Evolutionary conservation across 2,888 invertebrate species (phyloP).

Genomic region (Lucinisca nassula): DNA sequence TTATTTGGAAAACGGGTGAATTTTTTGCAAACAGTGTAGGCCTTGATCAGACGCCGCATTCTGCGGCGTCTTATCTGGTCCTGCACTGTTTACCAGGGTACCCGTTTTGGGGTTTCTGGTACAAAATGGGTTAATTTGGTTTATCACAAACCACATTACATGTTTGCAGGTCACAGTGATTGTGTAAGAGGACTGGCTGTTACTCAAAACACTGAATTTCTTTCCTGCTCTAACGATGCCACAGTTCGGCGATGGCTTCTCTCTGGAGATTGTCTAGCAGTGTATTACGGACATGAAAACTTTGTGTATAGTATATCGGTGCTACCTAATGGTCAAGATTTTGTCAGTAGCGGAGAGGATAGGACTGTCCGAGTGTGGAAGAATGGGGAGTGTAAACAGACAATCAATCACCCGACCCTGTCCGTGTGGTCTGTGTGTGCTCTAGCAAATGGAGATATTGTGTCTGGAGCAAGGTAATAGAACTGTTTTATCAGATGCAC

Average conservation of each 20-base stretch:
- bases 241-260: constrained; percentile 94
- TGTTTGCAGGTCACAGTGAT: constrained; percentile 95
- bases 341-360: constrained; percentile 97
- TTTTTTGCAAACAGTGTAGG: no score
- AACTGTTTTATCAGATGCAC: no score
- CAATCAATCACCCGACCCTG: constrained; percentile 93
- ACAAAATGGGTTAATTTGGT: no score
- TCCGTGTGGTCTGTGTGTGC: constrained; percentile 96
- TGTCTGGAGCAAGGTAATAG: constrained; percentile 93
- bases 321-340: constrained; percentile 89
- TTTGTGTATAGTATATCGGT: constrained; percentile 92
- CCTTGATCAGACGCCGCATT: no score
- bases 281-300: constrained; percentile 94
- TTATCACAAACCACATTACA: no score
- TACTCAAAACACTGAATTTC: constrained; percentile 91
- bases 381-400: constrained; percentile 89
- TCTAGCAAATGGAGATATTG: constrained; percentile 96
- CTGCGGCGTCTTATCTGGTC: no score
- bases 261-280: constrained; percentile 91
- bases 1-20: no score
- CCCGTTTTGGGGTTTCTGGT: no score
- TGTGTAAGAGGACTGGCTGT: constrained; percentile 95
- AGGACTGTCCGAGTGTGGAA: constrained; percentile 95
- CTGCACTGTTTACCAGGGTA: no score
- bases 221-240: constrained; percentile 98